A percentile compares a stretch with the other conserved stretches of the same genome.
These are phyloP conservation scores for Indicator maculatus DNA, from an alignment of 2,113 vertebrate species.

Conservation along the genomic window DNA sequence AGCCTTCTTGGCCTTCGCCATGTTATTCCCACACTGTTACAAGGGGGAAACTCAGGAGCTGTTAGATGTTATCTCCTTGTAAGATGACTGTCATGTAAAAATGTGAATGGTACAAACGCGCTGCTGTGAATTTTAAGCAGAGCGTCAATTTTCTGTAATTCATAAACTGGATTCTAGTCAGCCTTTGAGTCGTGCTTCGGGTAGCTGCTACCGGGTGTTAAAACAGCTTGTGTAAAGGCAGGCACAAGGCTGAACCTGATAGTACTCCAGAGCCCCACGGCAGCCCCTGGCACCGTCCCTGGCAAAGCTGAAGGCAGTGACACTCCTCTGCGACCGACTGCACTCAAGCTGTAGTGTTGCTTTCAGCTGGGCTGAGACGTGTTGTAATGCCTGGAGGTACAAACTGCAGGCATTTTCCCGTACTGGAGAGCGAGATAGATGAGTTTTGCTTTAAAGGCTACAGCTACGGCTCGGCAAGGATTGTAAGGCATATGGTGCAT, in stretches of 20 bases:
- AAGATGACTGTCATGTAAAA: conserved; percentile 21
- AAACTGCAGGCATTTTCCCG: not conserved
- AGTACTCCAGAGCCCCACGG: not conserved
- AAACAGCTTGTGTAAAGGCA: conserved; percentile 53
- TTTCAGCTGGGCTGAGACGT: conserved; percentile 3
- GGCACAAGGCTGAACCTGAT: conserved; percentile 22
- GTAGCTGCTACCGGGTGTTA: conserved; percentile 32
- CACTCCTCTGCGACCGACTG: not conserved
- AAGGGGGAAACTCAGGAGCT: not conserved
- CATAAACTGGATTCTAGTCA: conserved; percentile 13
- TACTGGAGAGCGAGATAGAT: not conserved
- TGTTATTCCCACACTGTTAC: not conserved
- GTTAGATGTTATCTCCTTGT: not conserved
- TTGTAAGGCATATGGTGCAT: not conserved
- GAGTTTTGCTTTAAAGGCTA: not conserved
- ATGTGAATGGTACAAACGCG: not conserved
- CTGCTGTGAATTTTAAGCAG: conserved; percentile 58
- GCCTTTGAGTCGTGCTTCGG: conserved; percentile 27
- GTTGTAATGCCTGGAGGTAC: conserved; percentile 45
- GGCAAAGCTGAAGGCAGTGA: not conserved
- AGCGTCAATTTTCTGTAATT: conserved; percentile 34
- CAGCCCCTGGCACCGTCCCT: conserved; percentile 10
- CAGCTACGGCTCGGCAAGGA: not conserved
- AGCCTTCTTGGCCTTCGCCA: conserved; percentile 20
- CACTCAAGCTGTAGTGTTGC: not conserved